Evolutionary conservation across 2,888 invertebrate species (phyloP).

Genomic region (Microctonus aethiopoides): DNA sequence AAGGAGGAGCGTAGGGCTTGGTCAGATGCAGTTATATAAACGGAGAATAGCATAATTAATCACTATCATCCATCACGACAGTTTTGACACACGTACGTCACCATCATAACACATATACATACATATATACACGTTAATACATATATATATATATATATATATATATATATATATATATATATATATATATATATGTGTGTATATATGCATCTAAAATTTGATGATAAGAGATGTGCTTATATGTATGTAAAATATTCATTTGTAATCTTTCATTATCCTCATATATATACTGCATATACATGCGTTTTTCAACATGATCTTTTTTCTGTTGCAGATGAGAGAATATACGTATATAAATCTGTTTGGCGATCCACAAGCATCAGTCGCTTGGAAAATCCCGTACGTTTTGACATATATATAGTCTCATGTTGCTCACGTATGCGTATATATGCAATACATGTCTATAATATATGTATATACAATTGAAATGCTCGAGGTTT

Average conservation of each 20-base stretch:
- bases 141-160: background rate
- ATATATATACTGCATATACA: too few species aligned
- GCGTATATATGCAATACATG: background rate
- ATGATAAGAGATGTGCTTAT: too few species aligned
- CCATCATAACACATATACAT: constrained; percentile 35
- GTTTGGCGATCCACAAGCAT: background rate
- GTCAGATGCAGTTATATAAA: constrained; percentile 31
- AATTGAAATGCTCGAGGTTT: background rate
- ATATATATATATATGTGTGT: background rate
- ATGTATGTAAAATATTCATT: background rate
- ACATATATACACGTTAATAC: too few species aligned
- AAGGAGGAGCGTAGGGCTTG: constrained; percentile 21
- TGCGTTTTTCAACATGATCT: background rate
- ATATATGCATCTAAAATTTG: too few species aligned
- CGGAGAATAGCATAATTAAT: constrained; percentile 62
- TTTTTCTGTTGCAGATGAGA: constrained; percentile 14
- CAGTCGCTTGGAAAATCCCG: constrained; percentile 13
- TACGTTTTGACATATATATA: constrained; percentile 15
- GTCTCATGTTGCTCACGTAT: background rate
- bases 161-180: background rate
- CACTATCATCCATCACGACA: constrained; percentile 60
- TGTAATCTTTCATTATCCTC: too few species aligned
- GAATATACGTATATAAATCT: constrained; percentile 3
- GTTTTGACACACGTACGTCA: constrained; percentile 54
- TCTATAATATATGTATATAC: too few species aligned